Evolutionary conservation across 2,888 invertebrate species (phyloP).

Genomic region (Tinea pellionella): DNA sequence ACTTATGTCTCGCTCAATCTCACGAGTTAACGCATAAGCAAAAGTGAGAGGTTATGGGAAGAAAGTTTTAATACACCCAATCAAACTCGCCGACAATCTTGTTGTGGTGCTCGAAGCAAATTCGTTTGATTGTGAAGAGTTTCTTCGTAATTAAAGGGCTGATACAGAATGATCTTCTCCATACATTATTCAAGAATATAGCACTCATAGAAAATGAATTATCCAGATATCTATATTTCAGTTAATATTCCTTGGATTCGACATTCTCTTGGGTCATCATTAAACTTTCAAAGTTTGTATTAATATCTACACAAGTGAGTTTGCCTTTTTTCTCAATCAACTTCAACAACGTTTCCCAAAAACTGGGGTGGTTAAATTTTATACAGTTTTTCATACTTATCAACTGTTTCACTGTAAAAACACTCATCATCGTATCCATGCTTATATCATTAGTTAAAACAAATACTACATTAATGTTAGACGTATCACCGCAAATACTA

Average conservation of each 20-base stretch:
- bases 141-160: too few species aligned
- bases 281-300: neutral
- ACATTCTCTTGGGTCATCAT: neutral
- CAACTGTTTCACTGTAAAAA: neutral
- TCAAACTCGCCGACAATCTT: too few species aligned
- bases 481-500: neutral
- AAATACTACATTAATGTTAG: neutral
- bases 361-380: conserved; percentile 45
- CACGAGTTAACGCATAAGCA: too few species aligned
- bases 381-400: neutral
- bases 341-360: conserved; percentile 41
- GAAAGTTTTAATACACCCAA: too few species aligned
- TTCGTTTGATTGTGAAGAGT: too few species aligned
- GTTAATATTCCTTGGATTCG: too few species aligned
- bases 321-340: conserved; percentile 21
- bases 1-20: too few species aligned
- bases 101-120: too few species aligned
- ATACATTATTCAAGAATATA: too few species aligned
- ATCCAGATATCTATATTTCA: neutral
- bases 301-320: neutral
- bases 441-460: conserved; percentile 4
- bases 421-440: neutral
- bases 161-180: too few species aligned
- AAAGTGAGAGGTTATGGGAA: too few species aligned
- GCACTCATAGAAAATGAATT: neutral